A percentile compares a stretch with the other conserved stretches of the same genome.
These are phyloP conservation scores for Hypena proboscidalis DNA, from an alignment of 2,888 invertebrate species.

Conservation along the genomic window DNA sequence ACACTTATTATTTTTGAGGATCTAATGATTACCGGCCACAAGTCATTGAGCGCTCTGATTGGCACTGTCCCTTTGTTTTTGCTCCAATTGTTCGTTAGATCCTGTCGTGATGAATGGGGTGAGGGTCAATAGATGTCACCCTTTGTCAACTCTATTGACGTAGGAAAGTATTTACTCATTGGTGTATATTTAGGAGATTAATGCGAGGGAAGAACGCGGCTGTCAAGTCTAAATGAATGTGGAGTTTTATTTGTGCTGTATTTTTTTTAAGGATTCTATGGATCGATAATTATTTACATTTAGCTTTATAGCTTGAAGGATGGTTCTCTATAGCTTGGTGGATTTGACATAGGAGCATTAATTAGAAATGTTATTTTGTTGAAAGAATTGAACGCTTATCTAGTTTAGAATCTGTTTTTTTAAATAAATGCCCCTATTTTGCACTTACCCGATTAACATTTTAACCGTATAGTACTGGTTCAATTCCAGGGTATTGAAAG, in stretches of 20 bases:
- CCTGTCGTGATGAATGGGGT: conserved; percentile 44
- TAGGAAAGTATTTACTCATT: conserved; percentile 43
- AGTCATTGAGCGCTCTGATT: conserved; percentile 24
- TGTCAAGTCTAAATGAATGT: conserved; percentile 18
- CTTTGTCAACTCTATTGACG: conserved; percentile 41
- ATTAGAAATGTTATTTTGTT: too few relatives aligned
- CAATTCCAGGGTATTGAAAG: too few relatives aligned
- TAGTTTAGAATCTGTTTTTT: too few relatives aligned
- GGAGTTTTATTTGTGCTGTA: conserved; percentile 16
- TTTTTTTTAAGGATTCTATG: too few relatives aligned
- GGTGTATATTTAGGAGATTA: conserved; percentile 34
- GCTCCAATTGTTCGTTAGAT: conserved; percentile 39
- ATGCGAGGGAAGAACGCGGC: conserved; percentile 18
- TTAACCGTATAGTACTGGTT: too few relatives aligned
- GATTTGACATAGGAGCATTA: too few relatives aligned
- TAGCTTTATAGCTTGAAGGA: too few relatives aligned
- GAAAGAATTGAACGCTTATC: too few relatives aligned
- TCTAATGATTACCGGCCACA: conserved; percentile 20
- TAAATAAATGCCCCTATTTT: too few relatives aligned
- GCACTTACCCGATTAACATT: too few relatives aligned
- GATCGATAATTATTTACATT: too few relatives aligned
- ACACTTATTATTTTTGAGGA: conserved; percentile 27
- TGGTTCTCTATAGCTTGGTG: too few relatives aligned
- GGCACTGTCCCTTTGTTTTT: conserved; percentile 46
- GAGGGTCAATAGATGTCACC: conserved; percentile 48